Base-by-base conservation (phyloP, 2,113 vertebrate genomes). In the Oreotrochilus melanogaster region DNA sequence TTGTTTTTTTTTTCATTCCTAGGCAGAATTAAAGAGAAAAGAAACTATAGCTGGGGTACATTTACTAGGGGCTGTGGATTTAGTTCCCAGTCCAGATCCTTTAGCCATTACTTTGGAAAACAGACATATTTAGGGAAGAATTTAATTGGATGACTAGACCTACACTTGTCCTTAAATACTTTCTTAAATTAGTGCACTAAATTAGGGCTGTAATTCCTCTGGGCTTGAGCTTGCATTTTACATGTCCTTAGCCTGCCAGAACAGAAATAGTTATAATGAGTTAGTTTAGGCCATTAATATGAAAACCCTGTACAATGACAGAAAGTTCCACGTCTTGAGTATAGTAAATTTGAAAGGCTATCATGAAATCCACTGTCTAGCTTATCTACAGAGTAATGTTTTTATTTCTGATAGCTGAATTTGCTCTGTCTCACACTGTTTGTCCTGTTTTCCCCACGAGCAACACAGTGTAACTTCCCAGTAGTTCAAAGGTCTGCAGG, bases 391-490 rank as follows among this genome's bases (percentile, higher is more conserved):
- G 22, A 92, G 61, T n/a, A 51, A 39, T 28, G 18, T 27, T 78
- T 47, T 47, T 64, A 64, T 56, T 86, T 33, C 56, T 88, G 14
- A 30, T 24, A 84, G 37, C 7, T 2, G 0, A 27, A 57, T 92
- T 61, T 0, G 0, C 4, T 67, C 51, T 70, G 45, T 4, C 6
- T 35, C 22, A 2, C 28, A 64, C 17, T 2, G 1, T 57, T 3
- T 47, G n/a, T 70, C 30, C 67, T 53, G 37, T 56, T 83, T 71
- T 72, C 14, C 24, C 9, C 0, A 0, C 18, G 6, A 78, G 2
- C 17, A 78, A 7, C 45, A 47, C 45, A 7, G 6, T 2, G 1
- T 66, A 81, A 61, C 9, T 78, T 86, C 84, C 15, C 18, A 75
- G 4, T 37, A 17, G 14, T 75, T 81, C 65, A 89, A 18, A 75